Evolutionary conservation across 2,888 invertebrate species (phyloP).

Genomic region (Peribatodes rhomboidaria): DNA sequence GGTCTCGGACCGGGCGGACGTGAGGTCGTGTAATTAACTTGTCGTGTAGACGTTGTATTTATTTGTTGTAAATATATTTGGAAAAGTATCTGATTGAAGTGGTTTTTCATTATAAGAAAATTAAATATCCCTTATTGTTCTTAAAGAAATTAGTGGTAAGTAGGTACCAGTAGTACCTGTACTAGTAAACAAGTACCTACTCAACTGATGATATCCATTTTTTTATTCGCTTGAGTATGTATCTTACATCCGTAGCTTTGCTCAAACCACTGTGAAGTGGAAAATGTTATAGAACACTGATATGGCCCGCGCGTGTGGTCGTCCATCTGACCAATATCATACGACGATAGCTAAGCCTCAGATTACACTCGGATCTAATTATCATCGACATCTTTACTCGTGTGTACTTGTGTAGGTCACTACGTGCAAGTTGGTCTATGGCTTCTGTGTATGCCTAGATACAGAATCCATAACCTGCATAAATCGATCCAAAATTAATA

Average conservation of each 20-base stretch:
- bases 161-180: too few relatives aligned
- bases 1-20: too few relatives aligned
- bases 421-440: background rate
- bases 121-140: too few relatives aligned
- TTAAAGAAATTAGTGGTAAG: too few relatives aligned
- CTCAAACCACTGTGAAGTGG: slow-evolving; percentile 39
- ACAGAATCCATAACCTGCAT: background rate
- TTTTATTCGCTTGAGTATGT: background rate
- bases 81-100: too few relatives aligned
- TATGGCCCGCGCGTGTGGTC: slow-evolving; percentile 67
- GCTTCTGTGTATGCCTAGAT: background rate
- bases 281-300: slow-evolving; percentile 44
- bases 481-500: too few relatives aligned
- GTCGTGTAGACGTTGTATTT: too few relatives aligned
- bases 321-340: slow-evolving; percentile 60
- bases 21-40: too few relatives aligned
- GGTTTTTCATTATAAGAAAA: too few relatives aligned
- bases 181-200: too few relatives aligned
- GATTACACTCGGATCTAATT: slow-evolving; percentile 62
- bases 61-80: too few relatives aligned
- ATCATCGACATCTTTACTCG: slow-evolving; percentile 49
- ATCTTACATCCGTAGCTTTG: slow-evolving; percentile 16
- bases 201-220: background rate
- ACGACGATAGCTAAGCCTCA: slow-evolving; percentile 56
- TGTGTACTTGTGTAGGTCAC: slow-evolving; percentile 21